Evolutionary conservation across 2,113 vertebrate genomes (phyloP), one percentile per base, ranked within the genome.

Genomic region (Etheostoma spectabile): DNA sequence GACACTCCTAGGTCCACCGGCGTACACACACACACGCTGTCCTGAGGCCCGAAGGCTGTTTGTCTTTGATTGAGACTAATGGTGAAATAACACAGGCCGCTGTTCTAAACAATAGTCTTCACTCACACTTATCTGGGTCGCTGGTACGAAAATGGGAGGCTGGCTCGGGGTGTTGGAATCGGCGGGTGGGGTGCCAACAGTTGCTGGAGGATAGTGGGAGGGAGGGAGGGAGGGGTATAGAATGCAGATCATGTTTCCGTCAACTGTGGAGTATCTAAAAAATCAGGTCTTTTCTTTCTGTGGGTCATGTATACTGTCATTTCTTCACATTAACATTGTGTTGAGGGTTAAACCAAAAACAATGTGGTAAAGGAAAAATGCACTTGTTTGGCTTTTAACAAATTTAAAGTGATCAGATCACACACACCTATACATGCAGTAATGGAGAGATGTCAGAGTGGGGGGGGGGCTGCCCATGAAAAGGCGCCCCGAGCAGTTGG

Each of bases 31-130:
- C 72, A 77, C 63, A 57, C 49, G 21, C 30, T 67, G 61, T 76
- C 69, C 80, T 68, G 77, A 73, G 19, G 83, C 89, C 88, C 2
- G 22, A 67, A 77, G 87, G 89, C 83, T 74, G 74, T 59, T 87
- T 85, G 83, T 84, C 82, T 89, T 85, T 88, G 89, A 92, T 92
- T 86, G 90, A 93, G 89, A 93, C 87, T 89, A 90, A 93, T 92
- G 89, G 84, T 88, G 91, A 90, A 92, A 93, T 90, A 86, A 93
- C 88, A 79, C 87, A 87, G 84, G 77, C 93, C 79, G 86, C 86
- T 88, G 90, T 83, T 92, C 56, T 77, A 86, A 90, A 92, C 89
- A 89, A 90, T 91, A 88, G 76, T 90, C 87, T 68, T 92, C 91
- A 92, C 88, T 91, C 88, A 90, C 88, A 86, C 85, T 91, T 84